Evolutionary conservation across 2,888 invertebrate species (phyloP), one percentile per base, ranked within the genome.

Genomic region (Polydrusus tereticollis): DNA sequence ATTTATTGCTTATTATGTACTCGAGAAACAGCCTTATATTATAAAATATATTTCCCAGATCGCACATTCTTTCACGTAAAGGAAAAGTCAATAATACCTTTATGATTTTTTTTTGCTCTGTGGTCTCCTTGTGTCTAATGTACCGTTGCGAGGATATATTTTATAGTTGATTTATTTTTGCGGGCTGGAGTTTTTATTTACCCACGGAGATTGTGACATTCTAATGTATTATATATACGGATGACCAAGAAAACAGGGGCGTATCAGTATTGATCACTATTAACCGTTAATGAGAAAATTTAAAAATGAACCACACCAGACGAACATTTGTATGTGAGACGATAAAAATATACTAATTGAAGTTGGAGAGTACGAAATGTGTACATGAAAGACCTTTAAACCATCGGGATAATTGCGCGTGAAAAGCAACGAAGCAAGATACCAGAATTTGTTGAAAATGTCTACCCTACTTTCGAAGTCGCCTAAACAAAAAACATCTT

Each of bases 1-100:
- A 67, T 67, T 67, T 67, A 67, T 67, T 67, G 47, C 18, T 26
- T 47, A 58, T 67, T 67, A 58, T 47, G 66, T 58, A 66, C n/a
- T n/a, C 45, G 33, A 67, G 45, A 58, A 58, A 47, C 33, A 47
- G 26, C 47, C 66, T 57, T 65, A 33, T 43, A 18, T n/a, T n/a
- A n/a, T 43, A 18, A 58, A 43, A 47, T 67, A 33, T 58, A 18
- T 18, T 45, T 57, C 57, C 10, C 58, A 57, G 58, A 29, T 57
- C 20, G 29, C 5, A 45, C 58, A 67, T 67, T 67, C 66, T 67
- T 58, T 26, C 66, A 58, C 58, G 58, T 67, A 67, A 67, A 67
- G 45, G 47, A 67, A 66, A 66, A 66, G 57, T 55, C 66, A 58
- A 63, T 43, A 60, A 41, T 45, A 10, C 47, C 20, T 47, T 67